A percentile compares a stretch with the other conserved stretches of the same genome.
phyloP scores from a whole-genome alignment of 2,888 invertebrate genomes.

The Patella pellucida region DNA sequence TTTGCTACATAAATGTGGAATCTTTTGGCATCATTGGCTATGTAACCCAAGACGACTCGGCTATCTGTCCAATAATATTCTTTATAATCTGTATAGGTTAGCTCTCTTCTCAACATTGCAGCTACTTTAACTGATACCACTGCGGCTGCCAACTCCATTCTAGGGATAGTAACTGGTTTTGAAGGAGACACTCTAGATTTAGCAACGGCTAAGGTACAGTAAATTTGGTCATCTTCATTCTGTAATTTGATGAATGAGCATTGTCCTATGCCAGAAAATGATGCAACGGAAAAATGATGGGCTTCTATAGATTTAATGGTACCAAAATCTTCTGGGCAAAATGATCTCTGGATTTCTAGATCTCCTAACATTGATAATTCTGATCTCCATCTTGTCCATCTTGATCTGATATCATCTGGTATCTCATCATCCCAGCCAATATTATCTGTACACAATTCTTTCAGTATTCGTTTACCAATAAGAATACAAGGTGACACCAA shows the following conservation, averaged over 20 bases:
- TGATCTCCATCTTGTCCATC: slow-evolving; percentile 18
- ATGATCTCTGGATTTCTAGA: background rate
- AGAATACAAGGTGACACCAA: slow-evolving; percentile 19
- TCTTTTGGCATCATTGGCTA: background rate
- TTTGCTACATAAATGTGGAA: background rate
- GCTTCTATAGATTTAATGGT: background rate
- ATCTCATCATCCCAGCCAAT: slow-evolving; percentile 18
- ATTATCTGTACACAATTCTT: slow-evolving; percentile 7
- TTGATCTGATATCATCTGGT: background rate
- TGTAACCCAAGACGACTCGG: background rate
- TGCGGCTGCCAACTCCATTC: background rate
- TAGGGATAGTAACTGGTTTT: background rate
- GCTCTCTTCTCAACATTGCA: background rate
- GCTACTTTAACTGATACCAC: background rate
- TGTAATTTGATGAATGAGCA: slow-evolving; percentile 8
- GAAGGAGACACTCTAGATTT: background rate
- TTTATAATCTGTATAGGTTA: background rate
- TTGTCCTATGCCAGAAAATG: background rate
- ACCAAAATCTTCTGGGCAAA: background rate
- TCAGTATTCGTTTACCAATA: slow-evolving; percentile 11
- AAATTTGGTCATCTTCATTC: background rate
- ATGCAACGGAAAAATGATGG: slow-evolving; percentile 17
- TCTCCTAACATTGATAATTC: background rate
- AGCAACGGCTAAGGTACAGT: background rate
- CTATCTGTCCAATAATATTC: background rate